Evolutionary conservation across 2,888 invertebrate genomes (phyloP).

Genomic region (Nephrotoma appendiculata): DNA sequence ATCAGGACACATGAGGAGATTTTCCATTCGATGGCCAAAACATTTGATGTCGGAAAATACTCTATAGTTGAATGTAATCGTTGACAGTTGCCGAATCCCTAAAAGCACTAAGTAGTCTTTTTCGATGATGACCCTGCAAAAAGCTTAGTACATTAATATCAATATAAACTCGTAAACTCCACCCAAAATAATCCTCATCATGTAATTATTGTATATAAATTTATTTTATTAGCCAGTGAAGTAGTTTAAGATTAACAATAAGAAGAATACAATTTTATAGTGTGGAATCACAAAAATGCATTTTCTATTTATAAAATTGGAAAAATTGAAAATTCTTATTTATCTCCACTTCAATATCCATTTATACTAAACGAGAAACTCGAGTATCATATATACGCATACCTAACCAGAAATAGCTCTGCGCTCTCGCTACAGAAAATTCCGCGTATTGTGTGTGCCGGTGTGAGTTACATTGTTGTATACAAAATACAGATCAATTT

Average conservation of each 20-base stretch:
- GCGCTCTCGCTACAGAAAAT: not conserved
- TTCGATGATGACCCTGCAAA: too few relatives aligned
- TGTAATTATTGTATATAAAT: too few relatives aligned
- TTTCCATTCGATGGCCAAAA: too few relatives aligned
- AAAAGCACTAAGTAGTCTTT: too few relatives aligned
- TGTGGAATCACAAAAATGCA: not conserved
- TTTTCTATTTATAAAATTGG: not conserved
- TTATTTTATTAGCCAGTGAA: too few relatives aligned
- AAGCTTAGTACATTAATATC: too few relatives aligned
- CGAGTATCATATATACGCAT: not conserved
- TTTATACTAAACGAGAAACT: not conserved
- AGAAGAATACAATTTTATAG: not conserved
- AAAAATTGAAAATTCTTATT: not conserved
- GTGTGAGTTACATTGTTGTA: not conserved
- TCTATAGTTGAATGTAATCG: too few relatives aligned
- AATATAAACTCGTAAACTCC: too few relatives aligned
- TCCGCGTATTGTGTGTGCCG: not conserved
- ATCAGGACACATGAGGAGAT: too few relatives aligned
- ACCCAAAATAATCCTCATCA: too few relatives aligned
- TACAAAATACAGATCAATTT: not conserved
- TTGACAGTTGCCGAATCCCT: too few relatives aligned
- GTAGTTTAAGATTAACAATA: not conserved
- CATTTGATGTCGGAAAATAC: too few relatives aligned
- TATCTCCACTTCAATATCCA: not conserved
- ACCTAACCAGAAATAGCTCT: not conserved